Evolutionary conservation across 2,888 invertebrate genomes (phyloP), one percentile per base, ranked within the genome.

Genomic region (Busseola fusca): DNA sequence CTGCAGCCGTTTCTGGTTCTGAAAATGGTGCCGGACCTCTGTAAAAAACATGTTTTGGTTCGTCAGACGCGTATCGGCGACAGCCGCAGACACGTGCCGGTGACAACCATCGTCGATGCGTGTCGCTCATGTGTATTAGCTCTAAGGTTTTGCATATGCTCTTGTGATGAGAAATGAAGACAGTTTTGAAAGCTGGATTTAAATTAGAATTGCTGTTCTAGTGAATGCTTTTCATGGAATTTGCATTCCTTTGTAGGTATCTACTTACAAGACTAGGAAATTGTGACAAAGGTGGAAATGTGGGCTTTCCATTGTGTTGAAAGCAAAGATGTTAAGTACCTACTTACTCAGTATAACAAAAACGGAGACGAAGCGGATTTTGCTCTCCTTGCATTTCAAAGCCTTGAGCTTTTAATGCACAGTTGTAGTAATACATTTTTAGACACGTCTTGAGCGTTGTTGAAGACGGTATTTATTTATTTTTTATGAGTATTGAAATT

Each of bases 1-100:
- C 96, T 48, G 98, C 97, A 74, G 95, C 94, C 0, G 98, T 96
- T 95, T 99, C 99, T 0, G 98, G 98, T 92, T 99, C 99, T 0
- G 98, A 98, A 90, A 98, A 98, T 0, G 98, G 97, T 21, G 95
- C 95, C 7, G 96, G 95, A 25, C 99, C 99, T 71, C 98, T 97
- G 87, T 97, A 99, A 37, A 97, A 98, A 74, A 98, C 98, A 30
- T 97, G 96, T 84, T 97, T 97, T 0, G 98, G 98, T 87, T 97
- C 96, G 42, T 96, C 97, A 52, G 10, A 48, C 48, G 48, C n/a
- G 48, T n/a, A 9, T 21, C 48, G 3, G 48, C 48, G 48, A 21
- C 21, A 48, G 48, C 10, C 48, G 45, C 10, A 21, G 7, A 48
- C 21, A 16, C 42, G 42, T 42, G 42, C 18, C 42, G 5, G 12